Base-by-base conservation (phyloP, 2,888 invertebrate genomes). In the Horisme vitalbata region DNA sequence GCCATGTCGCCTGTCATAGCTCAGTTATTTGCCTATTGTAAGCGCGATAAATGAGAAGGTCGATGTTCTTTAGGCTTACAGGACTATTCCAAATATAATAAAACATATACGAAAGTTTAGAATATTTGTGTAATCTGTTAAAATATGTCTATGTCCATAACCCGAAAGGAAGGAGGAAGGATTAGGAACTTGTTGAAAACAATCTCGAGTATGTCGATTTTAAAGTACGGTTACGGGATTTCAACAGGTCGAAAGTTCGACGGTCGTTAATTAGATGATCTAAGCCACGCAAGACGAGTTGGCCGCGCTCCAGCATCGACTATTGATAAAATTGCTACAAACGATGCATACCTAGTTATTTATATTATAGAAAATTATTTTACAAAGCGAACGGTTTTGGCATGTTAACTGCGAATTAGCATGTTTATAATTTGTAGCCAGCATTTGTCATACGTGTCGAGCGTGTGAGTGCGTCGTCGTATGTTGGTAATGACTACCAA, bases 241-340 rank as follows among this genome's bases (percentile, higher is more conserved):
- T 88, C 88, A 88, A 88, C 87, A 88, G 87, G 88, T 87, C 82
- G 79, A 79, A 86, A 86, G 86, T 86, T 87, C 81, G 80, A 79
- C 80, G 84, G 66, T 83, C 84, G 85, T 86, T 86, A 87, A 88
- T 88, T 87, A 87, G 85, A 87, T 82, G 83, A 80, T 84, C 83
- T 81, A 79, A 83, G 83, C 77, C 79, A 73, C 70, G 74, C 72
- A 68, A 75, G 77, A 73, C 71, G 71, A 72, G 67, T 77, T 86
- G 87, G 87, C 79, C 50, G 61, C 66, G 62, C 59, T 78, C 87
- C 87, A 86, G 73, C 73, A 59, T 66, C 63, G 62, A 68, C 72
- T 79, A 81, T 84, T 81, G 80, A 84, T 83, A 79, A 83, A 84
- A 85, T 78, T 79, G 72, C 79, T 77, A 79, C 80, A 71, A 79